phyloP scores from a whole-genome alignment of 1,140 invertebrate genomes.

The Temnothorax nylanderi region DNA sequence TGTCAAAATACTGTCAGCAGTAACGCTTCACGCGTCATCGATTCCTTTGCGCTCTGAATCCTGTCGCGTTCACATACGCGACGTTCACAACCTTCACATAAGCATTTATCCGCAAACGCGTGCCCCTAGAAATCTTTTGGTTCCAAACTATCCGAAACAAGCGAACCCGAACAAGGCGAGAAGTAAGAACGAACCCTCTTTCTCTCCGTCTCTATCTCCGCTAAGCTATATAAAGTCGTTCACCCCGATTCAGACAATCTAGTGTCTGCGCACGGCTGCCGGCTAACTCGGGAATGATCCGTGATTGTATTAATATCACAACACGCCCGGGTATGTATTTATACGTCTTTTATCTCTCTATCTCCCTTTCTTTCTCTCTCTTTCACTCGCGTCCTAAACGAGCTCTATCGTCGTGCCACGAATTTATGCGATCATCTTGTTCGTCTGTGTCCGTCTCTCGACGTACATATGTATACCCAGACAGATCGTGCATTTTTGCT shows the following conservation, averaged over 20 bases:
- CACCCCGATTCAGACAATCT: conserved; percentile 86
- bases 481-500: not conserved
- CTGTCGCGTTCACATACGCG: not conserved
- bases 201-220: conserved; percentile 71
- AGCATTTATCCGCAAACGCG: conserved; percentile 2
- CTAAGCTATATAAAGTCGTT: conserved; percentile 86
- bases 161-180: conserved; percentile 68
- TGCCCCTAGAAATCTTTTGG: conserved; percentile 63
- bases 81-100: no score
- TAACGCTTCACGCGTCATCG: conserved; percentile 72
- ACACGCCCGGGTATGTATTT: conserved; percentile 82
- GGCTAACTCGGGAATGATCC: conserved; percentile 85
- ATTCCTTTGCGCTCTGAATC: conserved; percentile 45
- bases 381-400: conserved; percentile 25
- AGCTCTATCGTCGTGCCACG: conserved; percentile 57
- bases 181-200: conserved; percentile 65
- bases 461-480: not conserved
- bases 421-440: conserved; percentile 78
- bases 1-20: not conserved
- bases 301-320: conserved; percentile 87
- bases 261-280: conserved; percentile 84
- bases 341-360: conserved; percentile 77
- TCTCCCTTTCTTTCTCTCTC: conserved; percentile 49
- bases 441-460: not conserved
- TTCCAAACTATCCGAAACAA: conserved; percentile 67